Percentiles rank a stretch among this genome's conserved stretches.
phyloP scores from a whole-genome alignment of 2,113 vertebrate genomes.

The Malaclemys terrapin region DNA sequence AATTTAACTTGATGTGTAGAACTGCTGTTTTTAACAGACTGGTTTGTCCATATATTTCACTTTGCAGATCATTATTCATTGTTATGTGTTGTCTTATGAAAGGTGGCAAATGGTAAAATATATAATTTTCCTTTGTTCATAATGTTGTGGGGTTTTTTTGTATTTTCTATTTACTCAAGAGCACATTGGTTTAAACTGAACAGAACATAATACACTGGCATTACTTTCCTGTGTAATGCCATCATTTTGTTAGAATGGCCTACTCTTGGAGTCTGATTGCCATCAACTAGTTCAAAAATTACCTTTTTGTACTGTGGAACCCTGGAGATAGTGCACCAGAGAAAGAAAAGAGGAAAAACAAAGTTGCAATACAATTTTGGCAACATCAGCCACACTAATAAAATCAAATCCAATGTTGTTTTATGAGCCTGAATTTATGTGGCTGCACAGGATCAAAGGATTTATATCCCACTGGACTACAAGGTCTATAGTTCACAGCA shows the following conservation, averaged over 20 bases:
- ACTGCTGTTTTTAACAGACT: neutral
- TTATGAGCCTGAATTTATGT: conserved; percentile 85
- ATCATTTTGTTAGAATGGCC: conserved; percentile 28
- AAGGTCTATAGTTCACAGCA: conserved; percentile 85
- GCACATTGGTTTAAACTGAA: neutral
- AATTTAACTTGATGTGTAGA: conserved; percentile 2
- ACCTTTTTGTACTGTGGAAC: conserved; percentile 59
- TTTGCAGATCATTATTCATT: neutral
- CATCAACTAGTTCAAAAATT: conserved; percentile 54
- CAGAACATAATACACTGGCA: neutral
- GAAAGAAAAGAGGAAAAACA: conserved; percentile 73
- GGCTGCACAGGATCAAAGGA: conserved; percentile 84
- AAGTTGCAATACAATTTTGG: conserved; percentile 81
- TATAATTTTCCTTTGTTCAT: neutral
- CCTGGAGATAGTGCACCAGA: conserved; percentile 63
- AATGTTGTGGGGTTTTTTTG: neutral
- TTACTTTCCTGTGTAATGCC: conserved; percentile 32
- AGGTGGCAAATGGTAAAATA: neutral
- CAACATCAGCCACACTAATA: conserved; percentile 84
- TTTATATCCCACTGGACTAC: conserved; percentile 80
- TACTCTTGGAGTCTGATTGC: conserved; percentile 35
- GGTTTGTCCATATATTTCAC: neutral
- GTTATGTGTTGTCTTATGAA: neutral
- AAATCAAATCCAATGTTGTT: conserved; percentile 85
- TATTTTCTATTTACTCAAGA: neutral